These are phyloP conservation scores for Sebastiscus tertius DNA, from an alignment of 2,797 vertebrate genomes.

Conservation along the genomic window DNA sequence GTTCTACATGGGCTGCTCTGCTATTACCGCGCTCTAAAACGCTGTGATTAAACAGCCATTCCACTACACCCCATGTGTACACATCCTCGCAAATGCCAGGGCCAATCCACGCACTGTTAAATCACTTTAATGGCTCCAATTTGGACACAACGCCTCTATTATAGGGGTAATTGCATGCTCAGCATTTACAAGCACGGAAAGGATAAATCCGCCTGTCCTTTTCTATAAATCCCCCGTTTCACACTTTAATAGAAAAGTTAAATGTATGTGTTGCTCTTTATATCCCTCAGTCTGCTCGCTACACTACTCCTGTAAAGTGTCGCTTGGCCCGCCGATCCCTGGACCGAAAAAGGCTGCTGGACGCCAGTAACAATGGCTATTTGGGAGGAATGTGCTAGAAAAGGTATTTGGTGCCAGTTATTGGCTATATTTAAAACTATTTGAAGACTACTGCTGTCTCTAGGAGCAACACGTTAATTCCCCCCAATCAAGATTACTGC, in stretches of 20 bases:
- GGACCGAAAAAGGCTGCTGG: conserved; percentile 59
- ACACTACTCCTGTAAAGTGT: conserved; percentile 70
- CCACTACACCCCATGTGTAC: conserved; percentile 85
- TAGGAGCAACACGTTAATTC: conserved; percentile 25
- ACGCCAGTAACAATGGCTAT: conserved; percentile 69
- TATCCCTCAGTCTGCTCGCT: conserved; percentile 68
- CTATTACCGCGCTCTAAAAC: conserved; percentile 82
- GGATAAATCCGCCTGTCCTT: conserved; percentile 86
- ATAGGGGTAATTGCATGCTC: conserved; percentile 88
- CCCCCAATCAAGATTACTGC: conserved; percentile 20
- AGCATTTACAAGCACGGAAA: conserved; percentile 88
- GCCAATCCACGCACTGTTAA: conserved; percentile 87
- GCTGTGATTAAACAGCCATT: conserved; percentile 85
- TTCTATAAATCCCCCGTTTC: conserved; percentile 84
- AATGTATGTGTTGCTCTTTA: conserved; percentile 81
- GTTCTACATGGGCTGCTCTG: conserved; percentile 70
- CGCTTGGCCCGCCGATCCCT: conserved; percentile 59
- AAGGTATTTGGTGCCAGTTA: conserved; percentile 55
- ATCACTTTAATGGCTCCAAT: conserved; percentile 90
- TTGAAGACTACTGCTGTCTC: conserved; percentile 43
- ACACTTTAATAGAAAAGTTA: conserved; percentile 83
- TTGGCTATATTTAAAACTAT: conserved; percentile 52
- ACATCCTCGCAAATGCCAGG: conserved; percentile 87
- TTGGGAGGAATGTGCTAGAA: conserved; percentile 69
- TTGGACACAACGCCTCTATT: conserved; percentile 89